Percentiles rank a stretch among this genome's conserved stretches.
phyloP scores from a whole-genome alignment of 2,888 invertebrate genomes.

The Rotaria magnacalcarata region DNA sequence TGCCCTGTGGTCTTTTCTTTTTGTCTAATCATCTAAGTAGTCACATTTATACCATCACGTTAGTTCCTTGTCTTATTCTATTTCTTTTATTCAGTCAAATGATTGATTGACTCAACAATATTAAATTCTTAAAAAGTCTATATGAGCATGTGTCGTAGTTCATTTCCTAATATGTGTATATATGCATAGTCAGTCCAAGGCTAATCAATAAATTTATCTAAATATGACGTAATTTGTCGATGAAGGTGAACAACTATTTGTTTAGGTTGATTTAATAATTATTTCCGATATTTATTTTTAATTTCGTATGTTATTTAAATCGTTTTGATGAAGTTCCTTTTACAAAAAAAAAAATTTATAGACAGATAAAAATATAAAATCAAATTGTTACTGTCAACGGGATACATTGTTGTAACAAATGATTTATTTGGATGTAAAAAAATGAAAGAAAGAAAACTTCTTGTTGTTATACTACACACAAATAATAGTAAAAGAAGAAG shows the following conservation, averaged over 20 bases:
- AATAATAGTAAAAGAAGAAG: background rate
- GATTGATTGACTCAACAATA: background rate
- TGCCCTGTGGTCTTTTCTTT: background rate
- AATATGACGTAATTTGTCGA: no score
- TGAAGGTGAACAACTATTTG: no score
- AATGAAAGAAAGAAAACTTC: background rate
- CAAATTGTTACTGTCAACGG: no score
- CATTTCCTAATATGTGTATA: background rate
- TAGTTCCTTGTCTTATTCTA: background rate
- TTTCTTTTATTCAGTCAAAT: background rate
- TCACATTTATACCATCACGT: background rate
- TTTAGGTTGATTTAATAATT: no score
- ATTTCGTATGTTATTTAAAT: no score
- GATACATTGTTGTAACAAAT: background rate
- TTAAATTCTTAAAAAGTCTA: background rate
- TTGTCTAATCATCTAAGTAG: background rate
- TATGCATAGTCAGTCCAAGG: no score
- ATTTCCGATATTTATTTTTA: no score
- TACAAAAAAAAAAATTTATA: no score
- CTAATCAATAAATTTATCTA: no score
- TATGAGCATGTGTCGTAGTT: background rate
- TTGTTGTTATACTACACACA: background rate
- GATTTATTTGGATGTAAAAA: slow-evolving; percentile 1
- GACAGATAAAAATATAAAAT: no score
- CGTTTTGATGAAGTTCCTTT: no score